These are phyloP conservation scores for Pristionchus arcanus DNA, from an alignment of 2,888 invertebrate genomes.

Conservation along the genomic window DNA sequence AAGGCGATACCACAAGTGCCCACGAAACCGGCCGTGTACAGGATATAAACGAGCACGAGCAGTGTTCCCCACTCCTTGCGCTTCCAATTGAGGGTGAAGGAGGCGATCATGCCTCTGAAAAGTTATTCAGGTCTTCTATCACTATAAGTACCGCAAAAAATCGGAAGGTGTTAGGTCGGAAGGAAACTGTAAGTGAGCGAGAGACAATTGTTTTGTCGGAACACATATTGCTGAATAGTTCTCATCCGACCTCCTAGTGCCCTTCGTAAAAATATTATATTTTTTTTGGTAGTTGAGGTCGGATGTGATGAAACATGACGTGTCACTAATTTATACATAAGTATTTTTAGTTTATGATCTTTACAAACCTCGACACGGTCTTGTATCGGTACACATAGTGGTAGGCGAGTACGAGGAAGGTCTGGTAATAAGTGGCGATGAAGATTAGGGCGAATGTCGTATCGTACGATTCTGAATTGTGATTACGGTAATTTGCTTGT, in stretches of 20 bases:
- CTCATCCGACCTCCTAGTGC: too few relatives aligned
- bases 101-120: neutral
- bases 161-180: too few relatives aligned
- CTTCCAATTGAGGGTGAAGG: neutral
- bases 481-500: neutral
- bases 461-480: neutral
- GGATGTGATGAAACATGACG: too few relatives aligned
- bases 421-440: slow-evolving; percentile 19
- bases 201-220: too few relatives aligned
- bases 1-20: neutral
- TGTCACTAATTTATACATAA: too few relatives aligned
- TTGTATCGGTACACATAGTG: neutral
- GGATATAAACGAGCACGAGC: neutral
- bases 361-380: neutral
- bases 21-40: neutral
- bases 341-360: too few relatives aligned
- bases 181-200: too few relatives aligned
- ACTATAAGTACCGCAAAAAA: too few relatives aligned
- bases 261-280: too few relatives aligned
- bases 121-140: too few relatives aligned
- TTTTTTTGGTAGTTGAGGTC: too few relatives aligned
- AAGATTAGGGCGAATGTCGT: neutral
- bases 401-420: neutral
- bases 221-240: too few relatives aligned
- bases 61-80: neutral